Percentiles rank a stretch among this genome's conserved stretches.
Evolutionary conservation across 1,140 invertebrate genomes (phyloP).

Genomic region (Hypsibius dujardini): DNA sequence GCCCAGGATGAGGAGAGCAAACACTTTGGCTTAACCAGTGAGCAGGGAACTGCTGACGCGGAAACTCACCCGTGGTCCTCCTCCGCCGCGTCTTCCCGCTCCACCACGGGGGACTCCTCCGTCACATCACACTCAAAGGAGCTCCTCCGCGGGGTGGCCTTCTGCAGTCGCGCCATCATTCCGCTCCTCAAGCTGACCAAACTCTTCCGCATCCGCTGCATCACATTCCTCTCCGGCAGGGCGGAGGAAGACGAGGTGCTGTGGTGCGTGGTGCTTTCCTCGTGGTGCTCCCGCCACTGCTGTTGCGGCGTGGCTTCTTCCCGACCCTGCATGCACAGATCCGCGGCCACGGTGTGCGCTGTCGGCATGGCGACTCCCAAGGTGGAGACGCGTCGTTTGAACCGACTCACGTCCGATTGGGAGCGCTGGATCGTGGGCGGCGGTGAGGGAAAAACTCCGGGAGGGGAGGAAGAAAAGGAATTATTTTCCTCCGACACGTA

Average conservation of each 20-base stretch:
- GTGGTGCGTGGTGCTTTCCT: not conserved
- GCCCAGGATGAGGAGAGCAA: not conserved
- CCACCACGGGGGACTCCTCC: not conserved
- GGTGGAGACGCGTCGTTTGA: not conserved
- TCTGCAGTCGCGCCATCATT: not conserved
- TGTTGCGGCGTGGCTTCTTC: not conserved
- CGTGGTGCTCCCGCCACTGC: not conserved
- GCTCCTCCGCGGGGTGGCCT: not conserved
- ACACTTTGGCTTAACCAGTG: not conserved
- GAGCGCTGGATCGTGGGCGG: conserved; percentile 4
- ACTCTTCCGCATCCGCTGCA: conserved; percentile 14
- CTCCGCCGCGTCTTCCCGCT: not conserved
- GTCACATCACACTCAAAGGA: not conserved
- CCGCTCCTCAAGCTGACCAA: not conserved
- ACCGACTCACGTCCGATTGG: conserved; percentile 6
- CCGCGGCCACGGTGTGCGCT: not conserved
- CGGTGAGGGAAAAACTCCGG: not conserved
- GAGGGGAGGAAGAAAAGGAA: no score
- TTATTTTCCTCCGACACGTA: no score
- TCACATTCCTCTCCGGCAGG: not conserved
- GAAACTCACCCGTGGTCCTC: no score
- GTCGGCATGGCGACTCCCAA: not conserved
- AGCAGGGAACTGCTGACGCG: no score
- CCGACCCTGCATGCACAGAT: not conserved
- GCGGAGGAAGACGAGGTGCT: not conserved